Conservation (phyloP, 2,113 vertebrate species). For the Benitochromis conjunctus region DNA sequence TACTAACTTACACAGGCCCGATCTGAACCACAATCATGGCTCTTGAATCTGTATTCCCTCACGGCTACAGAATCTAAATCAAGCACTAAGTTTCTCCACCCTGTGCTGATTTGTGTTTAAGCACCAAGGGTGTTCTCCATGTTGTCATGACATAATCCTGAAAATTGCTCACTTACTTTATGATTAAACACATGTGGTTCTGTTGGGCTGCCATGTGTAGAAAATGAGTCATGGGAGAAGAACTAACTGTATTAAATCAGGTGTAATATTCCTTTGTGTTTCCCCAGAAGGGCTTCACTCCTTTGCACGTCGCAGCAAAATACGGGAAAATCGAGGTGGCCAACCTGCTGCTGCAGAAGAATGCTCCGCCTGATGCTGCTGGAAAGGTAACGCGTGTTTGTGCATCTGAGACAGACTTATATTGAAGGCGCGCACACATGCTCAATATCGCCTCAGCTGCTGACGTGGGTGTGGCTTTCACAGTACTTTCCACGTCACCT, state of each 20-base stretch:
- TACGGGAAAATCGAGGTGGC: conserved; percentile 97
- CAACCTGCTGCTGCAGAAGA: conserved; percentile 92
- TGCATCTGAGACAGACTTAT: neutral
- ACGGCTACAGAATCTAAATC: conserved; percentile 31
- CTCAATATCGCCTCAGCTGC: neutral
- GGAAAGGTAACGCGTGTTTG: conserved; percentile 82
- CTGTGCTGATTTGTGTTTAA: neutral
- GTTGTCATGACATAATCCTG: conserved; percentile 6
- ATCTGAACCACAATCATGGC: neutral
- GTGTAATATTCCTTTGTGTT: neutral
- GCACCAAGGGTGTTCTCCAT: neutral
- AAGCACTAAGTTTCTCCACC: neutral
- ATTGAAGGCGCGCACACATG: neutral
- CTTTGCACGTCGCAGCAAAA: conserved; percentile 94
- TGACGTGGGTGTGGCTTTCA: neutral
- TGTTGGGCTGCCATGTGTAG: neutral
- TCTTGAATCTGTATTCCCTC: conserved; percentile 5
- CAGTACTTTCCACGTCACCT: neutral
- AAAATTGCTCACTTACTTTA: neutral
- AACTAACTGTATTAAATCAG: neutral
- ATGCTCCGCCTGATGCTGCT: conserved; percentile 86
- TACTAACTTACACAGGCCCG: neutral
- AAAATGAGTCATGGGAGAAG: neutral
- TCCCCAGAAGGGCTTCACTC: conserved; percentile 96
- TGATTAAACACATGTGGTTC: neutral